Conservation (phyloP, 1,140 invertebrate genomes). For the Rhopalosiphum maidis region DNA sequence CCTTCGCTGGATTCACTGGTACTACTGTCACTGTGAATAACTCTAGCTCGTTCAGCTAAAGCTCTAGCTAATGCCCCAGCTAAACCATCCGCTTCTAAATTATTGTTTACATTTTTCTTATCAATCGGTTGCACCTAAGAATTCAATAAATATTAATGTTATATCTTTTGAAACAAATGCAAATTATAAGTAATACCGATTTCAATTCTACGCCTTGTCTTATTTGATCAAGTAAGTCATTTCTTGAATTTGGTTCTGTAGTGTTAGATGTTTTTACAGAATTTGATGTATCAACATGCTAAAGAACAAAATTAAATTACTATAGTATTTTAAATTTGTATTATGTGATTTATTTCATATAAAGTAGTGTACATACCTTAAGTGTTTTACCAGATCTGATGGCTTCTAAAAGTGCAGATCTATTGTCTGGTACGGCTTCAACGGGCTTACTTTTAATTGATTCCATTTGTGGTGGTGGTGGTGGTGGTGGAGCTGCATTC, state of each 20-base stretch:
- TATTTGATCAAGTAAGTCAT: conserved; percentile 80
- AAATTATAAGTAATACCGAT: conserved; percentile 66
- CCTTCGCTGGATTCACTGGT: conserved; percentile 62
- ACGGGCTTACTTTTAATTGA: conserved; percentile 58
- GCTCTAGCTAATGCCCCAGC: conserved; percentile 80
- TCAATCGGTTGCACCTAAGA: conserved; percentile 59
- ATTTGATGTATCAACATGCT: conserved; percentile 58
- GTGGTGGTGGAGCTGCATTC: conserved; percentile 64
- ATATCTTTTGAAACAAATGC: background rate
- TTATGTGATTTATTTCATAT: background rate
- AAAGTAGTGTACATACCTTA: conserved; percentile 64
- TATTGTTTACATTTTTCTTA: conserved; percentile 27
- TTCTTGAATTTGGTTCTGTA: conserved; percentile 66
- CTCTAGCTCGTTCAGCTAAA: conserved; percentile 74
- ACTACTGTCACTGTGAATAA: conserved; percentile 72
- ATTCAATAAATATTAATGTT: conserved; percentile 10
- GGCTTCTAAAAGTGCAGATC: conserved; percentile 77
- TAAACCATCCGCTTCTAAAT: conserved; percentile 68
- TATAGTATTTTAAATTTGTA: background rate
- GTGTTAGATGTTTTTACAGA: conserved; percentile 23
- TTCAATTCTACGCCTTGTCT: conserved; percentile 78
- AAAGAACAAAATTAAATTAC: conserved; percentile 25
- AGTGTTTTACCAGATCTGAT: conserved; percentile 74
- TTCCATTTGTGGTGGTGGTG: conserved; percentile 62
- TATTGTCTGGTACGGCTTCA: conserved; percentile 65